Evolutionary conservation across 2,113 vertebrate genomes (phyloP), one percentile per base, ranked within the genome.

Genomic region (Osmerus mordax): DNA sequence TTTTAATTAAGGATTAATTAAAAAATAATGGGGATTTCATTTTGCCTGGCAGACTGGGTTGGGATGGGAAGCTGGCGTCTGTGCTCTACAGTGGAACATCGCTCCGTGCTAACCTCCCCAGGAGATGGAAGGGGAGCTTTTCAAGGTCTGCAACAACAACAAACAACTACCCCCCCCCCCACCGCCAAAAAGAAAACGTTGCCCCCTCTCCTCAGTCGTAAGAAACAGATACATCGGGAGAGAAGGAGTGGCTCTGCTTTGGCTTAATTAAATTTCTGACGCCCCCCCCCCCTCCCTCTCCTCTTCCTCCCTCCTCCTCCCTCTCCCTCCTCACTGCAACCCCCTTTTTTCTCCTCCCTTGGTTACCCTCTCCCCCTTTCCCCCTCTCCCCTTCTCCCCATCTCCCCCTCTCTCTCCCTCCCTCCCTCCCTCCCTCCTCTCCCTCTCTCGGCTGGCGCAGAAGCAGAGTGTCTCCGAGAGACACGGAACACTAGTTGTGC

Each of bases 1-100:
- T 97, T 97, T 97, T 97, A 97, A 97, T 98, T 95, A 97, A 95
- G 94, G 93, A 97, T 97, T 97, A 97, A 97, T 97, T 96, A 95
- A 87, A 96, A 97, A 96, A 96, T 97, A 95, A 97, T 95, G 94
- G 94, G 94, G 93, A 91, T 95, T 96, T 96, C 95, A 96, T 96
- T 97, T 95, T 88, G 94, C 94, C 93, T 95, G 95, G 94, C 95
- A 96, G 94, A 93, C 93, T 92, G 91, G 87, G 90, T 93, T 93
- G 93, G 92, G 93, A 92, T 92, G 90, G 87, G 91, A 78, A 66
- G 88, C 88, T 29, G 60, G 21, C 23, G 93, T 91, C 67, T 73
- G 70, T 90, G 91, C 93, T 92, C 91, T 88, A 84, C 87, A 90
- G 86, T 70, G 78, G 11, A 29, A 29, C 29, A 15, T 13, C 4